Base-by-base conservation (phyloP, 1,140 invertebrate genomes). In the Drosophila sucinea region DNA sequence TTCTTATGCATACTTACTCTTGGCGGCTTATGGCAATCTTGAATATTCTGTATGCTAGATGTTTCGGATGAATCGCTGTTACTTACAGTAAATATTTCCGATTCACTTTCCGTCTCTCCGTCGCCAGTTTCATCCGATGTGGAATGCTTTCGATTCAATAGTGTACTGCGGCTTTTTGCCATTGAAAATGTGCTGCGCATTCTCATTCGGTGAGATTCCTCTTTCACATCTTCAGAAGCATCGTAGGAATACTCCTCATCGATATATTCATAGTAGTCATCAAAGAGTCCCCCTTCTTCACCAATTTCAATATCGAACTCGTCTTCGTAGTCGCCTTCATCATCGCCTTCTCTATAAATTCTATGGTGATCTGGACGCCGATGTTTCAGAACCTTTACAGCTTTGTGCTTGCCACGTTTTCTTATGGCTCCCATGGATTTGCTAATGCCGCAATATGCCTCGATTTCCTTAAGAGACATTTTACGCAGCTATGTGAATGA, bases 381-480 rank as follows among this genome's bases (percentile, higher is more conserved):
- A 51, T n/a, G 23, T 27, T 25, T 27, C 1, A 27, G 1, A 27
- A 51, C 2, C 56, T 38, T 58, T 6, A 5, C 17, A 4, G 33
- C 25, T 38, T 38, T 35, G 6, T 2, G 41, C 2, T 23, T 17
- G 55, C 1, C 44, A 4, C 1, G 29, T 25, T 1, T 1, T 38
- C 17, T 58, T 8, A 8, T 25, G 4, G 32, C 8, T 1, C 17
- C 6, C 7, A 29, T 0, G 8, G 25, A 25, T 44, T 3, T 25
- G 3, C 10, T 7, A 30, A n/a, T 35, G 11, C n/a, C 8, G 7
- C 33, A 23, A 27, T 61, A 72, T 1, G 65, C 61, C 32, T 77
- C 57, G 5, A 83, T 72, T 47, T 86, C 83, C 7, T 23, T 25
- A 1, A 86, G 54, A 0, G 79, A 76, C 61, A 83, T 58, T 67